phyloP scores from a whole-genome alignment of 2,888 invertebrate species.

The Tetheella fluctuosa region DNA sequence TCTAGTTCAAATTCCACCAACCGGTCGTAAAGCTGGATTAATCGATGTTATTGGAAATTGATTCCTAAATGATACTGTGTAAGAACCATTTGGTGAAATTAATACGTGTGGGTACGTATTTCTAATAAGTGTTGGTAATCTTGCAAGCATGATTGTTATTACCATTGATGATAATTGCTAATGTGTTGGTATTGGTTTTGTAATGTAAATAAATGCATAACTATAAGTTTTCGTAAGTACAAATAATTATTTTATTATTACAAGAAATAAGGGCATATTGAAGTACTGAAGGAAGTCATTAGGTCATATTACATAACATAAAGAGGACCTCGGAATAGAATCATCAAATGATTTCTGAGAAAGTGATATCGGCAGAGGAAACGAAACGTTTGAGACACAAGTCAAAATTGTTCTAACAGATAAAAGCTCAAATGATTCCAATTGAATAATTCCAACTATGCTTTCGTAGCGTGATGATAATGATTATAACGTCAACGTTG shows the following conservation, averaged over 20 bases:
- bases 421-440: not conserved
- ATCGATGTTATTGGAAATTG: conserved; percentile 36
- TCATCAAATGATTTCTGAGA: not conserved
- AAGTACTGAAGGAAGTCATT: not conserved
- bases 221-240: conserved; percentile 28
- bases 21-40: conserved; percentile 14
- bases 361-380: not conserved
- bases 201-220: conserved; percentile 13
- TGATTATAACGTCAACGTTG: not conserved
- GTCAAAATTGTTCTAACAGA: conserved; percentile 4
- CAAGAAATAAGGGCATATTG: conserved; percentile 16
- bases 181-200: conserved; percentile 24
- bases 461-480: conserved; percentile 3
- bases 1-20: conserved; percentile 15
- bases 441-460: conserved; percentile 6
- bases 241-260: conserved; percentile 25
- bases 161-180: conserved; percentile 41
- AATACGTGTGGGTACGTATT: conserved; percentile 20
- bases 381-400: not conserved
- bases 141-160: conserved; percentile 43
- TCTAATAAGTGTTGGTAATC: conserved; percentile 47
- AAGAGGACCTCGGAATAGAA: not conserved
- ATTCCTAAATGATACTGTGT: conserved; percentile 36
- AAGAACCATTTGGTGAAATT: conserved; percentile 23
- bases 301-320: not conserved